Evolutionary conservation across 2,888 invertebrate species (phyloP).

Genomic region (Drosophila macrospina): DNA sequence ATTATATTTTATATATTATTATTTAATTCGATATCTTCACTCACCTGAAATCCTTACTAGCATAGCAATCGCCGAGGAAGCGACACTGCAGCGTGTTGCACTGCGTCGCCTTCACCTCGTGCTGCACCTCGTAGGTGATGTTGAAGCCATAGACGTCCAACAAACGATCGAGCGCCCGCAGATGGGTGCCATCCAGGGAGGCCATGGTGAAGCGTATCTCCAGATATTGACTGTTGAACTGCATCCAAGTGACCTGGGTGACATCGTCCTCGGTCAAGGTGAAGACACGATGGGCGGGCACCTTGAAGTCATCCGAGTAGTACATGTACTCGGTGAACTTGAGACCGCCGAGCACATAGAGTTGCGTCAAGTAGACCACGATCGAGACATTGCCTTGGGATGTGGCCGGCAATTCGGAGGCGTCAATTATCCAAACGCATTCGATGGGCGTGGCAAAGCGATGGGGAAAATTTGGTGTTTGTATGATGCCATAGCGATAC

Average conservation of each 20-base stretch:
- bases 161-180: constrained; percentile 92
- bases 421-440: constrained; percentile 95
- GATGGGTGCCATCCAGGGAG: constrained; percentile 91
- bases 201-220: constrained; percentile 92
- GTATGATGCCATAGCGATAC: constrained; percentile 89
- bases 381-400: constrained; percentile 88
- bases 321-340: constrained; percentile 92
- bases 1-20: neutral
- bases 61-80: constrained; percentile 94
- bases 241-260: constrained; percentile 88
- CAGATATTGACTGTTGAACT: constrained; percentile 90
- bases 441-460: constrained; percentile 93
- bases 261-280: constrained; percentile 91
- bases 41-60: constrained; percentile 90
- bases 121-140: constrained; percentile 93
- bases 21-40: constrained; percentile 79
- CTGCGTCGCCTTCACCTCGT: constrained; percentile 87
- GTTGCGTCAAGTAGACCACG: constrained; percentile 94
- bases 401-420: constrained; percentile 87
- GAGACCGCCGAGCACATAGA: constrained; percentile 92
- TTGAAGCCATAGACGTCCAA: constrained; percentile 96
- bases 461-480: constrained; percentile 94
- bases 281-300: constrained; percentile 89
- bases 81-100: constrained; percentile 94
- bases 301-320: constrained; percentile 89